Percentiles rank a stretch among this genome's conserved stretches.
These are phyloP conservation scores for Lasaia peninsularis DNA, from an alignment of 1,140 invertebrate genomes.

Conservation along the genomic window DNA sequence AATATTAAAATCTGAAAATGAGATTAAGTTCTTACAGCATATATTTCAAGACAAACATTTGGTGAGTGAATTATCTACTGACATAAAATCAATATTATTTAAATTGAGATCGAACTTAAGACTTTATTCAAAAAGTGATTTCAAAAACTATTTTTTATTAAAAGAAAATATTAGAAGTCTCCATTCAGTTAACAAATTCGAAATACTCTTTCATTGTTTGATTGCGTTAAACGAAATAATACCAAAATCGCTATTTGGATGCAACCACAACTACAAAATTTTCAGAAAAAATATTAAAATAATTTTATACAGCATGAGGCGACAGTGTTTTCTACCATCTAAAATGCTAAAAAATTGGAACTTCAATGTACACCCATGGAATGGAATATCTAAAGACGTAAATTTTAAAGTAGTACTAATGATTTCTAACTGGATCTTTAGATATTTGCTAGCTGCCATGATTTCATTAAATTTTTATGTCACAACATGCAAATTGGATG, in stretches of 20 bases:
- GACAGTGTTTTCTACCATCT: constrained; percentile 47
- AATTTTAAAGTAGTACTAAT: constrained; percentile 36
- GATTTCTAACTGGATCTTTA: constrained; percentile 53
- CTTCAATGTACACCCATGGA: constrained; percentile 41
- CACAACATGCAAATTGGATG: constrained; percentile 64
- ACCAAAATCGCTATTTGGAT: constrained; percentile 52
- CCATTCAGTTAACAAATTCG: constrained; percentile 35
- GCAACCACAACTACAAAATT: constrained; percentile 53
- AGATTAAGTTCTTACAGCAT: constrained; percentile 32
- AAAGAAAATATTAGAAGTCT: constrained; percentile 14
- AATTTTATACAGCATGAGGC: constrained; percentile 59
- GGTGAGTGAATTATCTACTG: constrained; percentile 32
- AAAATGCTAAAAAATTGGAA: constrained; percentile 56
- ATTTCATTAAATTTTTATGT: constrained; percentile 68
- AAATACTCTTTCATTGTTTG: constrained; percentile 37
- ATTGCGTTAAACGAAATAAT: constrained; percentile 43
- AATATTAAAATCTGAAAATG: constrained; percentile 41
- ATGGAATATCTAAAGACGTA: constrained; percentile 18
- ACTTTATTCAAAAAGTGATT: constrained; percentile 41
- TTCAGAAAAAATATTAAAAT: constrained; percentile 50
- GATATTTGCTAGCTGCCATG: constrained; percentile 57
- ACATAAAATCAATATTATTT: constrained; percentile 34
- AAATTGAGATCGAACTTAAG: constrained; percentile 42
- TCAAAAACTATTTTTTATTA: constrained; percentile 45
- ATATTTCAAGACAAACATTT: constrained; percentile 38